A percentile compares a stretch with the other conserved stretches of the same genome.
These are phyloP conservation scores for Drosophila ficusphila DNA, from an alignment of 1,140 invertebrate genomes.

Conservation along the genomic window DNA sequence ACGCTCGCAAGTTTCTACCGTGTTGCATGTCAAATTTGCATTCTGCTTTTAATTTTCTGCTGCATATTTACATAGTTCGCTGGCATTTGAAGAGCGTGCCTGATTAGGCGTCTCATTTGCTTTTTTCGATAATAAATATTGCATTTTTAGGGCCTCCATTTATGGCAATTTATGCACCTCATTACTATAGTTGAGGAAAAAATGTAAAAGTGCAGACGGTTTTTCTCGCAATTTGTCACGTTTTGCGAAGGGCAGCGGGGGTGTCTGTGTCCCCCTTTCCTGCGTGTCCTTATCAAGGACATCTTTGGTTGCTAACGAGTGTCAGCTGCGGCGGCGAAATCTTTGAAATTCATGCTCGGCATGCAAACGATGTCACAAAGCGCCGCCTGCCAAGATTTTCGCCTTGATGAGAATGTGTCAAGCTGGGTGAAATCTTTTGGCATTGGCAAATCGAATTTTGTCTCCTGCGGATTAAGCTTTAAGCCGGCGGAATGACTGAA, in stretches of 20 bases:
- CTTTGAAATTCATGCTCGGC: conserved; percentile 45
- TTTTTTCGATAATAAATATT: conserved; percentile 30
- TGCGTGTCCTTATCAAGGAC: conserved; percentile 22
- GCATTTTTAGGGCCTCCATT: conserved; percentile 2
- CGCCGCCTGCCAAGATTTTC: conserved; percentile 19
- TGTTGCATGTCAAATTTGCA: conserved; percentile 37
- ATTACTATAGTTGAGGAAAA: conserved; percentile 10
- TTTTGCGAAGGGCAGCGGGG: background rate
- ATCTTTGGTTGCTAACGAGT: conserved; percentile 28
- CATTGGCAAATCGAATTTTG: conserved; percentile 32
- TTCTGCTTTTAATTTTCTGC: conserved; percentile 24
- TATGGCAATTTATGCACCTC: conserved; percentile 22
- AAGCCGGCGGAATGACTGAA: conserved; percentile 3
- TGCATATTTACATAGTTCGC: conserved; percentile 31
- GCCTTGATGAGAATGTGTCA: conserved; percentile 16
- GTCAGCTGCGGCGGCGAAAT: conserved; percentile 38
- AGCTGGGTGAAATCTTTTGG: conserved; percentile 2
- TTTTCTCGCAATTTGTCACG: conserved; percentile 35
- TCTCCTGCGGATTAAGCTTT: conserved; percentile 18
- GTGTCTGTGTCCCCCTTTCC: background rate
- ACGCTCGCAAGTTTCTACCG: background rate
- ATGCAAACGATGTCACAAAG: conserved; percentile 45
- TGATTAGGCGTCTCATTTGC: conserved; percentile 25
- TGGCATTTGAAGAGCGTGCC: background rate
- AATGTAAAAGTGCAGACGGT: background rate